phyloP scores from a whole-genome alignment of 1,140 invertebrate genomes.

The Belonocnema kinseyi region DNA sequence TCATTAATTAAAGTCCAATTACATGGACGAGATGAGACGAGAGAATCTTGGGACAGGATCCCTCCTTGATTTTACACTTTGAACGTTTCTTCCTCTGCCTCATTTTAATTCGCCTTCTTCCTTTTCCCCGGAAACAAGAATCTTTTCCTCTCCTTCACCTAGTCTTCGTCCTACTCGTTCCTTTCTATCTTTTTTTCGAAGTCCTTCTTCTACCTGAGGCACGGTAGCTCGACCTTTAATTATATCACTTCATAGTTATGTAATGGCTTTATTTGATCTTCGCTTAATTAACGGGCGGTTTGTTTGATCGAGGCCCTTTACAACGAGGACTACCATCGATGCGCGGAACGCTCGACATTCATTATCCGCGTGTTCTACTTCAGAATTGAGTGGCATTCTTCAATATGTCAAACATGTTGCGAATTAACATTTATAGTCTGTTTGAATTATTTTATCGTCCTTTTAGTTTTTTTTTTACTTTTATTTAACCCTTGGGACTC shows the following conservation, averaged over 20 bases:
- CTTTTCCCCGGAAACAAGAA: conserved; percentile 27
- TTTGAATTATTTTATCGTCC: neutral
- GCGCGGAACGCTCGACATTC: conserved; percentile 34
- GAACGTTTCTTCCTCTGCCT: conserved; percentile 37
- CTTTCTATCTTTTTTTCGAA: conserved; percentile 34
- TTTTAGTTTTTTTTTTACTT: neutral
- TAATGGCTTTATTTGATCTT: conserved; percentile 55
- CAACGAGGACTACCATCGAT: conserved; percentile 45
- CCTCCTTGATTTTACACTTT: conserved; percentile 32
- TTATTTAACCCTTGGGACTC: too few relatives aligned
- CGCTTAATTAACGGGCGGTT: conserved; percentile 52
- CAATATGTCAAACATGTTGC: conserved; percentile 19
- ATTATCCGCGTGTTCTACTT: conserved; percentile 28
- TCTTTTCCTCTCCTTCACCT: conserved; percentile 27
- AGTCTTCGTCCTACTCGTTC: conserved; percentile 14
- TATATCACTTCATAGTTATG: conserved; percentile 46
- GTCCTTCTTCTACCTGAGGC: conserved; percentile 38
- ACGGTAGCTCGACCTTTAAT: conserved; percentile 41
- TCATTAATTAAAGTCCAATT: conserved; percentile 74
- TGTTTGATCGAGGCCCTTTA: conserved; percentile 46
- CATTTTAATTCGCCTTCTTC: conserved; percentile 19
- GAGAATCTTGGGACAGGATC: conserved; percentile 42
- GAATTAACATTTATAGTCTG: neutral
- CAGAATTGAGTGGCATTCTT: conserved; percentile 8
- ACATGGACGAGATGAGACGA: conserved; percentile 54